Conservation (phyloP, 2,113 vertebrate species). For the Tetrao urogallus region DNA sequence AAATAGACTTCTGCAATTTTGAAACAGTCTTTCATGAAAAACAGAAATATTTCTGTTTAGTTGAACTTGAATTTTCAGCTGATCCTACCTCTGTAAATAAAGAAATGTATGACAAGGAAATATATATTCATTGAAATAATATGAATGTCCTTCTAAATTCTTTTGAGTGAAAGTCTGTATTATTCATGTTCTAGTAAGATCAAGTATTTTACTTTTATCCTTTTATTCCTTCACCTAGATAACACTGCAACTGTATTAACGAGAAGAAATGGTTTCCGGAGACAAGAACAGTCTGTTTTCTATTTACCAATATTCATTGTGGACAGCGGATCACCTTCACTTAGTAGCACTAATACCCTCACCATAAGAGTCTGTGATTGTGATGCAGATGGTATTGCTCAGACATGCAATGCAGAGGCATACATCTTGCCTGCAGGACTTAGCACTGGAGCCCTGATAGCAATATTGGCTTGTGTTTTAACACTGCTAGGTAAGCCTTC, state of each 20-base stretch:
- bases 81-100: not conserved
- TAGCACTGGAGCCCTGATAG: slow-evolving; percentile 92
- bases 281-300: slow-evolving; percentile 90
- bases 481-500: slow-evolving; percentile 88
- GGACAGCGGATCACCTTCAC: slow-evolving; percentile 91
- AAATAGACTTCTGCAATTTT: not conserved
- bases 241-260: slow-evolving; percentile 93
- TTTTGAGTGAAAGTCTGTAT: not conserved
- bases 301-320: slow-evolving; percentile 91
- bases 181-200: not conserved
- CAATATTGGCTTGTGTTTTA: slow-evolving; percentile 93
- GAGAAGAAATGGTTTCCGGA: slow-evolving; percentile 87
- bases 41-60: not conserved
- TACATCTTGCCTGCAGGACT: slow-evolving; percentile 90
- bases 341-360: slow-evolving; percentile 96
- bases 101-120: not conserved
- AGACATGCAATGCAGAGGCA: slow-evolving; percentile 92
- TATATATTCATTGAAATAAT: not conserved
- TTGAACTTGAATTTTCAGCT: not conserved
- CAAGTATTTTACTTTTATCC: not conserved
- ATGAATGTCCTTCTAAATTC: not conserved
- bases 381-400: slow-evolving; percentile 85
- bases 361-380: slow-evolving; percentile 94
- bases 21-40: not conserved
- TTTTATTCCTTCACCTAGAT: slow-evolving; percentile 78